These are phyloP conservation scores for Lepetodrilus schrolli DNA, from an alignment of 2,888 invertebrate genomes.

Conservation along the genomic window DNA sequence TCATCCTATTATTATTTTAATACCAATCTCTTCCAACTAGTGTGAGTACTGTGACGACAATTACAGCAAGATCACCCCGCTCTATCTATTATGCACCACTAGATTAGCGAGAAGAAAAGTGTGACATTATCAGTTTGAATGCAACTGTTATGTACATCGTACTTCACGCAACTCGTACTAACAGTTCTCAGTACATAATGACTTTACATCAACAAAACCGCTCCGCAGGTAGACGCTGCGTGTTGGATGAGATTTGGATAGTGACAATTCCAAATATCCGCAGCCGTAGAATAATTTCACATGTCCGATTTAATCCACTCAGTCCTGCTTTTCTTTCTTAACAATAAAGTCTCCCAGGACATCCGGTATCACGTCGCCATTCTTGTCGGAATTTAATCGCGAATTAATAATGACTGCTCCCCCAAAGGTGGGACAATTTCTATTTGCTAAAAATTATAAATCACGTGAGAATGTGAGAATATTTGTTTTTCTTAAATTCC, in stretches of 20 bases:
- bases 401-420: slow-evolving; percentile 17
- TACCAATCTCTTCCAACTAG: too few species aligned
- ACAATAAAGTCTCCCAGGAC: slow-evolving; percentile 12
- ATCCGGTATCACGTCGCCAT: slow-evolving; percentile 11
- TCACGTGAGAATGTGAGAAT: neutral
- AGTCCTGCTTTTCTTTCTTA: neutral
- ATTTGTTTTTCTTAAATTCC: neutral
- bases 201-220: slow-evolving; percentile 2
- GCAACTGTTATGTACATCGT: too few species aligned
- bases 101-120: too few species aligned
- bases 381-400: slow-evolving; percentile 14
- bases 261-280: slow-evolving; percentile 11
- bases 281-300: slow-evolving; percentile 14
- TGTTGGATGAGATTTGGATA: neutral
- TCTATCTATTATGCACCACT: too few species aligned
- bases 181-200: neutral
- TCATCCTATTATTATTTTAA: too few species aligned
- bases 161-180: slow-evolving; percentile 16
- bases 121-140: too few species aligned
- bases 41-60: too few species aligned
- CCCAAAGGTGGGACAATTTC: slow-evolving; percentile 10
- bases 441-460: slow-evolving; percentile 1
- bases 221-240: neutral
- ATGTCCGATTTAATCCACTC: slow-evolving; percentile 19
- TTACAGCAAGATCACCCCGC: too few species aligned